Percentiles rank a stretch among this genome's conserved stretches.
Conservation (phyloP, 2,888 invertebrate genomes). For the Volucella zonaria region DNA sequence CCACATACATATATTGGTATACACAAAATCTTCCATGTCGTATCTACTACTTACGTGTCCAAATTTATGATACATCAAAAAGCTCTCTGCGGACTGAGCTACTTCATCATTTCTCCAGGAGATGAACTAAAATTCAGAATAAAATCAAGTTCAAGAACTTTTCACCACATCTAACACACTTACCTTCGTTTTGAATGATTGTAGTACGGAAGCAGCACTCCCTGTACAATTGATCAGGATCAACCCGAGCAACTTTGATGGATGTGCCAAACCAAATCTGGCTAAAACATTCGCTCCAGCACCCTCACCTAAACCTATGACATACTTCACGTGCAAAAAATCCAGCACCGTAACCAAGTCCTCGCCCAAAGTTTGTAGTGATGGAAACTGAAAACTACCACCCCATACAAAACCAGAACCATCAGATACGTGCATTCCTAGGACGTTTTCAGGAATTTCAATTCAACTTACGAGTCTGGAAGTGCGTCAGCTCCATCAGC, state of each 20-base stretch:
- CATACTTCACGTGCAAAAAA: slow-evolving; percentile 91
- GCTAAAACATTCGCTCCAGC: slow-evolving; percentile 94
- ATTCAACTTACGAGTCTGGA: slow-evolving; percentile 86
- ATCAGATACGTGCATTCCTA: neutral
- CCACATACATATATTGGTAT: neutral
- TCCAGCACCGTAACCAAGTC: slow-evolving; percentile 92
- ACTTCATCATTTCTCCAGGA: slow-evolving; percentile 93
- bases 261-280: slow-evolving; percentile 92
- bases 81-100: slow-evolving; percentile 93
- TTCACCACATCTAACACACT: slow-evolving; percentile 36
- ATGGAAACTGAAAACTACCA: slow-evolving; percentile 90
- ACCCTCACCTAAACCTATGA: slow-evolving; percentile 93
- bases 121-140: slow-evolving; percentile 85
- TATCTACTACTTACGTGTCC: slow-evolving; percentile 89
- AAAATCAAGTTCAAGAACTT: slow-evolving; percentile 25
- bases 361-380: slow-evolving; percentile 91
- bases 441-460: slow-evolving; percentile 24
- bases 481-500: slow-evolving; percentile 91
- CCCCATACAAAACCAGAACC: neutral
- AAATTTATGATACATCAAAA: slow-evolving; percentile 94
- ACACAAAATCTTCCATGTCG: neutral
- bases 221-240: slow-evolving; percentile 94
- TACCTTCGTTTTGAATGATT: slow-evolving; percentile 92
- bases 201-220: slow-evolving; percentile 92
- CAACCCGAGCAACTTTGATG: slow-evolving; percentile 89